Base-by-base conservation (phyloP, 2,113 vertebrate genomes). In the Engraulis encrasicolus region DNA sequence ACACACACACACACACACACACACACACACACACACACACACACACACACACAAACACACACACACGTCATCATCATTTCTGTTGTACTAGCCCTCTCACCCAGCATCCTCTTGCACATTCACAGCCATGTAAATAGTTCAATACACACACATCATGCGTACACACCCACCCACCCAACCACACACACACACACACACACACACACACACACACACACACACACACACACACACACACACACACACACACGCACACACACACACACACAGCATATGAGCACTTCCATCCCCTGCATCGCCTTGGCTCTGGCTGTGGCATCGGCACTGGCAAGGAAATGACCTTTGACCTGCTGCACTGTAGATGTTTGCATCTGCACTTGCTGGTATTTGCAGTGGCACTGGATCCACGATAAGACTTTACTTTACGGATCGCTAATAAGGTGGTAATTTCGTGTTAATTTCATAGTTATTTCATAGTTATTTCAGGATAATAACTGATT, bases 201-300 rank as follows among this genome's bases (percentile, higher is more conserved):
- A 37, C 82, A 34, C 79, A 82, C 82, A 61, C 82, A 83, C 52
- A 7, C 52, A 58, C 19, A 2, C 40, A 5, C 4, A 17, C 52
- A 54, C 2, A 54, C 52, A 20, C 2, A 54, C 52, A n/a, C 52
- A n/a, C 52, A 4, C 50, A 84, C 82, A 50, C 79, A 78, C 34
- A 78, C 84, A 58, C 78, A n/a, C 87, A 87, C 79, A 87, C 77
- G 84, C 78, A 85, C 50, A 37, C 82, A 34, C 79, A 82, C 82
- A 61, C 82, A 83, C 52, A 20, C 52, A 58, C 19, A 6, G 91
- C 92, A 93, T 94, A 45, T 45, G 40, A 45, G 9, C 40, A 45
- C 40, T 45, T 9, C 15, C 61, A 71, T 34, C 27, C 61, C 9
- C 27, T 31, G 61, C 61, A 31, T 18, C 34, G 61, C n/a, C 17